A percentile compares a stretch with the other conserved stretches of the same genome.
Evolutionary conservation across 2,797 vertebrate species (phyloP).

Genomic region (Columba guinea): DNA sequence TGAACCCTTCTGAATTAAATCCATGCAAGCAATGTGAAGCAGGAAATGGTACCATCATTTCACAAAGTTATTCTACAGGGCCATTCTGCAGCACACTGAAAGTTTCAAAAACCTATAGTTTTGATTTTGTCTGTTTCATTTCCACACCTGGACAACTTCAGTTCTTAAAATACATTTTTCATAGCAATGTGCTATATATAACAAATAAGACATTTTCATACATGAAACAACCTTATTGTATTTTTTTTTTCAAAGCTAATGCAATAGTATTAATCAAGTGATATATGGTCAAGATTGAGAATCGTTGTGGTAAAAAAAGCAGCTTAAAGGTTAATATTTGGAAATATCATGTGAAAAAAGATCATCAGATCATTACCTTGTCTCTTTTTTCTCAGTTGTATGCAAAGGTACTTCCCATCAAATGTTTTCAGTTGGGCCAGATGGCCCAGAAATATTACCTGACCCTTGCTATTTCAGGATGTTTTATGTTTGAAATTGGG

Average conservation of each 20-base stretch:
- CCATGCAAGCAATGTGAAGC: not conserved
- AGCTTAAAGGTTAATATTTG: not conserved
- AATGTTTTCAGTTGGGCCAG: not conserved
- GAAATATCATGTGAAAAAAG: not conserved
- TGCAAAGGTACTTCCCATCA: not conserved
- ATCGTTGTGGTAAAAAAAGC: not conserved
- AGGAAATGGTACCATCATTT: accelerated
- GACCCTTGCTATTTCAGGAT: not conserved
- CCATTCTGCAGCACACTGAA: not conserved
- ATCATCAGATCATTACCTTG: not conserved
- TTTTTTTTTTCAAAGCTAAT: not conserved
- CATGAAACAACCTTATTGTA: not conserved
- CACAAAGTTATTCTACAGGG: not conserved
- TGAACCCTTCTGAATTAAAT: not conserved
- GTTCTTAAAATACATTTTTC: not conserved
- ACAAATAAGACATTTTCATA: not conserved
- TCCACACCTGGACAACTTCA: not conserved
- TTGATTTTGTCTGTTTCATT: not conserved
- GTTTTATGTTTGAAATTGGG: not conserved
- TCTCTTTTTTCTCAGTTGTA: not conserved
- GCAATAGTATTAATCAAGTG: not conserved
- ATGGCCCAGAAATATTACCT: not conserved
- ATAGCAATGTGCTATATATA: not conserved
- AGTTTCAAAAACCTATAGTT: not conserved
- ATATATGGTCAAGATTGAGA: not conserved